phyloP scores from a whole-genome alignment of 1,140 invertebrate genomes.

The Panulirus ornatus region DNA sequence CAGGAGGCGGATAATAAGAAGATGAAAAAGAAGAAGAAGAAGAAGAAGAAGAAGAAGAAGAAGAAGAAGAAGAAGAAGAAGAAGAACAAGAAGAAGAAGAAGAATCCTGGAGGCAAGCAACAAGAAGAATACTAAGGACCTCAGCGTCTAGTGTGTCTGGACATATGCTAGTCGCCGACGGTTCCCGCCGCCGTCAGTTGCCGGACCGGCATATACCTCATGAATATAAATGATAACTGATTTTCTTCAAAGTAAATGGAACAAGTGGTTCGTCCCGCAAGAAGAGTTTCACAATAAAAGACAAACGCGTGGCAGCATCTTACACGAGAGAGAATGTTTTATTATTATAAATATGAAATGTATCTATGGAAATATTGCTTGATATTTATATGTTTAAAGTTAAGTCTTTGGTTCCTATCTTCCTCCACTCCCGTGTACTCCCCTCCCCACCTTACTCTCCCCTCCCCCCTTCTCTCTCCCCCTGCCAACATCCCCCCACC shows the following conservation, averaged over 20 bases:
- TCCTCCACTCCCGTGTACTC: not conserved
- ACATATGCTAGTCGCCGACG: too few relatives aligned
- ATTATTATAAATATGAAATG: too few relatives aligned
- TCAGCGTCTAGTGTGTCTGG: too few relatives aligned
- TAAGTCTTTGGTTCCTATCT: too few relatives aligned
- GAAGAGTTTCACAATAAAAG: not conserved
- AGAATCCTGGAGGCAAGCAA: too few relatives aligned
- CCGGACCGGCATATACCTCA: slow-evolving; percentile 40
- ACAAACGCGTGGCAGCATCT: too few relatives aligned
- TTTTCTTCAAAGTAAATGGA: slow-evolving; percentile 50
- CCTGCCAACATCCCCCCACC: not conserved
- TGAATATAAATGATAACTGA: slow-evolving; percentile 68
- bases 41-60: slow-evolving; percentile 24
- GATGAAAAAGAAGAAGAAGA: too few relatives aligned
- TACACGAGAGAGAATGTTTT: too few relatives aligned
- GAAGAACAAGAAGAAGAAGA: not conserved
- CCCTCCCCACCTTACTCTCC: not conserved
- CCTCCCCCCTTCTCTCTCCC: not conserved
- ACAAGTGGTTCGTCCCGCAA: not conserved
- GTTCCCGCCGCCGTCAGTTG: too few relatives aligned
- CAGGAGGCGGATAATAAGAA: not conserved
- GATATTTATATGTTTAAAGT: too few relatives aligned
- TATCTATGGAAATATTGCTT: too few relatives aligned
- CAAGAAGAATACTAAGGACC: too few relatives aligned
- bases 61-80: not conserved